Evolutionary conservation across 2,113 vertebrate genomes (phyloP), one percentile per base, ranked within the genome.

Genomic region (Heterochromis multidens): DNA sequence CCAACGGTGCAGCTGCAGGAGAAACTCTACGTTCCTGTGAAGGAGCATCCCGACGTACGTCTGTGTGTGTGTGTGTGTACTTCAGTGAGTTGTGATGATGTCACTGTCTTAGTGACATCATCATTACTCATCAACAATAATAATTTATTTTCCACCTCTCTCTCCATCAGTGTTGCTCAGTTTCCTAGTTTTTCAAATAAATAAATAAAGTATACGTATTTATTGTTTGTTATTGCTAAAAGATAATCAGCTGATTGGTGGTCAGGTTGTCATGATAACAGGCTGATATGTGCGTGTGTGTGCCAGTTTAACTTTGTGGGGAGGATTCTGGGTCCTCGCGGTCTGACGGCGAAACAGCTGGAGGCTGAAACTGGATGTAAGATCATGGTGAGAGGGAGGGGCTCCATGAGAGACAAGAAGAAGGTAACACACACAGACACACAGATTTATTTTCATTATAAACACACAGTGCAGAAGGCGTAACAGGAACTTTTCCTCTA

Each of bases 351-450:
- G 7, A 99, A 99, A 86, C 97, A 98, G 82, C 96, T 98, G 88
- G 98, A 99, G 91, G 97, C 97, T 74, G 98, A 99, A 95, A 99
- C 98, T 35, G 98, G 97, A 94, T 99, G 98, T 94, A 99, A 99
- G 94, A 99, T 99, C 90, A 99, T 99, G 98, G 98, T 99, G 91
- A 97, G 98, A 96, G 98, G 98, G 77, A 96, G 97, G 94, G 97
- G 97, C 88, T 99, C 98, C 57, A 99, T 98, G 98, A 97, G 98
- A 89, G 98, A 99, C 95, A 98, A 98, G 92, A 98, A 99, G 92
- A 99, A 98, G 97, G 97, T 97, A 85, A 80, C 25, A 8, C 3
- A 21, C 57, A 54, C 72, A 11, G 7, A 16, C 11, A 56, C 58
- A 29, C 67, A 59, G 13, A 56, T 35, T 37, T 37, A 37, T 37